Evolutionary conservation across 2,888 invertebrate genomes (phyloP), one percentile per base, ranked within the genome.

Genomic region (Xestia sexstrigata): DNA sequence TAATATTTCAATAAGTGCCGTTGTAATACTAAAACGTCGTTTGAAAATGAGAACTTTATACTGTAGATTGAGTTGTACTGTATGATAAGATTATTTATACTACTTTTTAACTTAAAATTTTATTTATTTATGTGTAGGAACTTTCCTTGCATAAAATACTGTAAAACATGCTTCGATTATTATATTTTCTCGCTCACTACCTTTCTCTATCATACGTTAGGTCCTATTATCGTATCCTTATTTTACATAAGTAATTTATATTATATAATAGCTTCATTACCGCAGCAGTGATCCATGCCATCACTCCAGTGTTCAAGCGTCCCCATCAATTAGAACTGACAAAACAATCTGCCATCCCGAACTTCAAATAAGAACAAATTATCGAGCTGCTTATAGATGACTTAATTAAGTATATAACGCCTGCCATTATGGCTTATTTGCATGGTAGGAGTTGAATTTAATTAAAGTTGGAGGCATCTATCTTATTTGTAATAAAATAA

Each of bases 321-420:
- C 79, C 26, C 72, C 71, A 73, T 78, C 84, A 86, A 88, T 90
- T 88, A 88, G 81, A 90, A 88, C 85, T 83, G 86, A 85, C 87
- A 89, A 90, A 91, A 90, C 89, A 90, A 89, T 88, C 83, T 68
- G 74, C 75, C 75, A 52, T 74, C 71, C 52, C 76, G 73, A 83
- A 85, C 85, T 82, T 87, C 70, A 77, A 80, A 82, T 82, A 77
- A 76, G 81, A 87, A 88, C 88, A 88, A 92, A 92, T 91, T 89
- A 91, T 90, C 89, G 82, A 77, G 81, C 79, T 78, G 82, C 77
- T 79, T 82, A 70, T 30, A 75, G 66, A 79, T 81, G 85, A 81
- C 73, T 78, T 79, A 55, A 83, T 81, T 87, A 77, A 68, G 74
- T 72, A 39, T 67, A 49, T 70, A 71, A 82, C 35, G 70, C 70